Evolutionary conservation across 1,140 invertebrate species (phyloP).

Genomic region (Bactericera cockerelli): DNA sequence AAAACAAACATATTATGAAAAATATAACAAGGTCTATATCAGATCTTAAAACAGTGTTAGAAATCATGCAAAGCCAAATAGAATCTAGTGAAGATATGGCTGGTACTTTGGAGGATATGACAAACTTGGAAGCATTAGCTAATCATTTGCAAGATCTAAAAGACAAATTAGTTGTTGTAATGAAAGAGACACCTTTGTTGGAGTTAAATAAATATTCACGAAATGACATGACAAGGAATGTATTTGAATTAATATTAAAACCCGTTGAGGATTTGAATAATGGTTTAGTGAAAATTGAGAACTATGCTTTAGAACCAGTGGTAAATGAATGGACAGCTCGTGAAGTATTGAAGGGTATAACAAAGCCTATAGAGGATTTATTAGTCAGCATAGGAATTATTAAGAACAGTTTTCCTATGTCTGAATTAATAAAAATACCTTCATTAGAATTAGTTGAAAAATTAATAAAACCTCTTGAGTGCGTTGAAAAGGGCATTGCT

Average conservation of each 20-base stretch:
- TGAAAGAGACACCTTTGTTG: slow-evolving; percentile 3
- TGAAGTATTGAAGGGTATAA: slow-evolving; percentile 4
- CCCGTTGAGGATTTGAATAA: neutral
- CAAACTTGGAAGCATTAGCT: neutral
- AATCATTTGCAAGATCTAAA: slow-evolving; percentile 4
- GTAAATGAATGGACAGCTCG: slow-evolving; percentile 5
- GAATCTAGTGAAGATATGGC: slow-evolving; percentile 7
- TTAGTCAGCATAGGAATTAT: neutral
- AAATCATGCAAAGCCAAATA: slow-evolving; percentile 7
- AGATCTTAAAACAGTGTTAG: neutral
- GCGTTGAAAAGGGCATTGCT: neutral
- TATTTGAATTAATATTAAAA: neutral
- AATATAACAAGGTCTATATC: neutral
- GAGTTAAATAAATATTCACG: slow-evolving; percentile 1
- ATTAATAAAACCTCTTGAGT: slow-evolving; percentile 1
- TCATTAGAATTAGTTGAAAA: neutral
- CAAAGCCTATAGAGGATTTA: slow-evolving; percentile 1
- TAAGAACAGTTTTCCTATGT: neutral
- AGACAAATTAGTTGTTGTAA: neutral
- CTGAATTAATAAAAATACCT: slow-evolving; percentile 4
- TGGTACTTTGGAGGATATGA: slow-evolving; percentile 1
- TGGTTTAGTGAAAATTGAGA: neutral
- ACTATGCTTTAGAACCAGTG: neutral
- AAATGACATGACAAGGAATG: slow-evolving; percentile 4
- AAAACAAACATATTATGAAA: slow-evolving; percentile 2